Percentiles rank a stretch among this genome's conserved stretches.
These are phyloP conservation scores for Hipposideros armiger DNA, from an alignment of 2,113 vertebrate species.

Conservation along the genomic window DNA sequence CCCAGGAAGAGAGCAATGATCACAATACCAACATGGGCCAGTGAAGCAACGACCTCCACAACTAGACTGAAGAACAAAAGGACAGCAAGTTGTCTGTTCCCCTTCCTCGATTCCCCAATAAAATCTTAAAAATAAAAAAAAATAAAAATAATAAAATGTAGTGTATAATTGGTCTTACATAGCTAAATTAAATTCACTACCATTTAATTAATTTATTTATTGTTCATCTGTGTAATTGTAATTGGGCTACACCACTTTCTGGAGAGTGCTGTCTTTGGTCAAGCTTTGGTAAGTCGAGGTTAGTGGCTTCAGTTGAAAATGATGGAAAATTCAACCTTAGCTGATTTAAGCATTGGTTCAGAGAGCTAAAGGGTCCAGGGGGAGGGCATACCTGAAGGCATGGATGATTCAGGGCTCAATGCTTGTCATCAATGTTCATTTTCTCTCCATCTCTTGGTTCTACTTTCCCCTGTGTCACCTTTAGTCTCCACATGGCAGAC, in stretches of 20 bases:
- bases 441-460: slow-evolving; percentile 23
- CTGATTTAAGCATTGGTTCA: slow-evolving; percentile 30
- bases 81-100: too few species aligned
- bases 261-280: background rate
- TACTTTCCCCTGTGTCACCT: background rate
- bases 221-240: background rate
- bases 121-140: too few species aligned
- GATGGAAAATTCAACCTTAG: background rate
- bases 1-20: too few species aligned
- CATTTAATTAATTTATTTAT: slow-evolving; percentile 55
- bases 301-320: slow-evolving; percentile 42
- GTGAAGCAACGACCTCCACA: too few species aligned
- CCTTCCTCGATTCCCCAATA: too few species aligned
- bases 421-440: background rate
- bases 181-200: slow-evolving; percentile 40
- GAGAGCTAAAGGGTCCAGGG: background rate
- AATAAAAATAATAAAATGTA: background rate
- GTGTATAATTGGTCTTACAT: background rate
- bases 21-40: too few species aligned
- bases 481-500: background rate
- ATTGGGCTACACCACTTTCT: background rate
- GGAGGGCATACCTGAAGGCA: background rate
- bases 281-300: background rate
- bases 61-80: too few species aligned
- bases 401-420: background rate